Evolutionary conservation across 2,797 vertebrate species (phyloP), one percentile per base, ranked within the genome.

Genomic region (Astyanax mexicanus): DNA sequence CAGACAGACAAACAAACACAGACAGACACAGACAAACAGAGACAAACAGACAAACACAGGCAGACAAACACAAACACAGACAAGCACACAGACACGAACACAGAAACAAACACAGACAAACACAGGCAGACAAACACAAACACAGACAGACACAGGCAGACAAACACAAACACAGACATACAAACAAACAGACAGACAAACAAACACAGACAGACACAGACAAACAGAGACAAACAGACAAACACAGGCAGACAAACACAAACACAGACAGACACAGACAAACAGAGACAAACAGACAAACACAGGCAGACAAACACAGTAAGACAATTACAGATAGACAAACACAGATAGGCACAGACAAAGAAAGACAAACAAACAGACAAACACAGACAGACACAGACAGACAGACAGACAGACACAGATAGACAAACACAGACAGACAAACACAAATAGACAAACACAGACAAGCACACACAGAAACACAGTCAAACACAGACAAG

Each of bases 361-460:
- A 3, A 32, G n/a, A n/a, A n/a, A n/a, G n/a, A n/a, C n/a, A n/a
- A 10, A 64, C 7, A 72, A 3, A 40, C 45, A 72, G 40, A 37
- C 17, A 80, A 67, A 44, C 29, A 15, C 35, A 25, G 7, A 6
- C 21, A 64, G 51, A n/a, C n/a, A n/a, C n/a, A n/a, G n/a, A n/a
- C n/a, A n/a, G n/a, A n/a, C n/a, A n/a, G n/a, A n/a, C n/a, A n/a
- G n/a, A n/a, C n/a, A n/a, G n/a, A n/a, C n/a, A n/a, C n/a, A n/a
- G n/a, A n/a, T 35, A 57, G 38, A 21, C 13, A 6, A 10, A 57
- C 5, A 7, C 29, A n/a, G 10, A 17, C 13, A 69, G 42, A 29
- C 64, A 61, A 19, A 69, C 13, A 69, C 3, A 32, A 10, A 64
- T 7, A 72, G 3, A 40, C 45, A 72, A 42, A 35, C 27, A 79